A percentile compares a stretch with the other conserved stretches of the same genome.
phyloP scores from a whole-genome alignment of 2,888 invertebrate genomes.

The Pachycephus smyrnensis region DNA sequence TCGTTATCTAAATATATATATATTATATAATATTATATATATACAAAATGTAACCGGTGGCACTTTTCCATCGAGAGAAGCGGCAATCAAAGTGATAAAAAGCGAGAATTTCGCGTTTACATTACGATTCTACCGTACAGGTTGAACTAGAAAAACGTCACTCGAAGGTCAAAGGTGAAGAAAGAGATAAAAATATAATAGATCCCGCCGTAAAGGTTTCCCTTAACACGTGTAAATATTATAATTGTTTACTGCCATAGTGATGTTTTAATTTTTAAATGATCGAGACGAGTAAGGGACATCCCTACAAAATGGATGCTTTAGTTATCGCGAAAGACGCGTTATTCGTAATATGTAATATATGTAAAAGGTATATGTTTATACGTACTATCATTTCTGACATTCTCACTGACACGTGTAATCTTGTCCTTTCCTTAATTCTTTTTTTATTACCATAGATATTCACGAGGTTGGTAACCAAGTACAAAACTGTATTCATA shows the following conservation, averaged over 20 bases:
- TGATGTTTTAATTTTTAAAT: slow-evolving; percentile 14
- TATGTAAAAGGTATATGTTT: slow-evolving; percentile 32
- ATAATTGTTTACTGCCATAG: slow-evolving; percentile 42
- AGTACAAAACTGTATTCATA: too few species aligned
- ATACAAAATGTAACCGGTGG: not conserved
- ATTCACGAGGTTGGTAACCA: too few species aligned
- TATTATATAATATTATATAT: too few species aligned
- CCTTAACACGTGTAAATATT: slow-evolving; percentile 8
- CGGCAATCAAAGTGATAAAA: not conserved
- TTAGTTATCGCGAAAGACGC: not conserved
- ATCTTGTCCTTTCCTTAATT: too few species aligned
- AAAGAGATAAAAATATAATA: not conserved
- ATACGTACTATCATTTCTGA: slow-evolving; percentile 37
- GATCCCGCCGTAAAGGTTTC: not conserved
- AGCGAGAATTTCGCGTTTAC: not conserved
- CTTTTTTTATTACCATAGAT: too few species aligned
- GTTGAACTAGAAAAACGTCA: too few species aligned
- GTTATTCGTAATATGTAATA: too few species aligned
- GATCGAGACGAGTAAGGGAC: slow-evolving; percentile 22
- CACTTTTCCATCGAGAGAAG: not conserved
- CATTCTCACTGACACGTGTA: too few species aligned
- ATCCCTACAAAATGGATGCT: slow-evolving; percentile 3
- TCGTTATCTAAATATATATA: too few species aligned
- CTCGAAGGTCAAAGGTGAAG: too few species aligned
- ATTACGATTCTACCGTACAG: too few species aligned